A percentile compares a stretch with the other conserved stretches of the same genome.
These are phyloP conservation scores for Galaxea fascicularis DNA, from an alignment of 92 coral and sea anemone genomes.

Conservation along the genomic window DNA sequence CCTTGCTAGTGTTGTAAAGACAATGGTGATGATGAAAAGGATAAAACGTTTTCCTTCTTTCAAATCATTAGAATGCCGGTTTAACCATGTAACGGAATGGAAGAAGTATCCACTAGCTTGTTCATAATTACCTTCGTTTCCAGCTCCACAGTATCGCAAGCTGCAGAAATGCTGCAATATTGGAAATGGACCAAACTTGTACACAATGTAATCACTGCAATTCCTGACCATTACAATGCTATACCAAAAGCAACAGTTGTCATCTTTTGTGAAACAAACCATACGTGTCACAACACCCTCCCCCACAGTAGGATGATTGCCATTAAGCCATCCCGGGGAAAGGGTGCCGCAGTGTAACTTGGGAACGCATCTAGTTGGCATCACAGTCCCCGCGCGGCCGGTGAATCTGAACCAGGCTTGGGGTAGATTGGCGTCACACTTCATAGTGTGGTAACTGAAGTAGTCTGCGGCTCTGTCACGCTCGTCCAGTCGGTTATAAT, in stretches of 20 bases:
- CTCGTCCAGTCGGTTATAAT: conserved; percentile 15
- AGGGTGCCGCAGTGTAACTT: conserved; percentile 44
- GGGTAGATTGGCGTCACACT: conserved; percentile 52
- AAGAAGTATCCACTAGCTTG: too few species aligned
- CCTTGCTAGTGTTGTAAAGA: too few species aligned
- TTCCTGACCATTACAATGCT: conserved; percentile 31
- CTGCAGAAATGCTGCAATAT: conserved; percentile 1
- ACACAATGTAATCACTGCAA: conserved; percentile 36
- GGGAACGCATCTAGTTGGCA: conserved; percentile 47
- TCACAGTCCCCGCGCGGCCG: conserved; percentile 39
- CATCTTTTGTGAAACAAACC: conserved; percentile 34
- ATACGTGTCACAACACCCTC: conserved; percentile 47
- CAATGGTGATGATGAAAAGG: too few species aligned
- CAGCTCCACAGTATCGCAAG: conserved; percentile 47
- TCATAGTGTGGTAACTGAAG: conserved; percentile 49
- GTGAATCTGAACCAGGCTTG: conserved; percentile 38
- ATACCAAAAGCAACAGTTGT: conserved; percentile 44
- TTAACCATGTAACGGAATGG: too few species aligned
- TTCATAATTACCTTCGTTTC: conserved; percentile 12
- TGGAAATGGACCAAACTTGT: conserved; percentile 32
- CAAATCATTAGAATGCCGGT: background rate
- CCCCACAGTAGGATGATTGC: conserved; percentile 45
- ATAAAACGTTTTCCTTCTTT: background rate
- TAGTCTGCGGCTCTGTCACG: conserved; percentile 48
- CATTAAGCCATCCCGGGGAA: conserved; percentile 58